Conservation (phyloP, 2,888 invertebrate species). For the Campoletis raptor region DNA sequence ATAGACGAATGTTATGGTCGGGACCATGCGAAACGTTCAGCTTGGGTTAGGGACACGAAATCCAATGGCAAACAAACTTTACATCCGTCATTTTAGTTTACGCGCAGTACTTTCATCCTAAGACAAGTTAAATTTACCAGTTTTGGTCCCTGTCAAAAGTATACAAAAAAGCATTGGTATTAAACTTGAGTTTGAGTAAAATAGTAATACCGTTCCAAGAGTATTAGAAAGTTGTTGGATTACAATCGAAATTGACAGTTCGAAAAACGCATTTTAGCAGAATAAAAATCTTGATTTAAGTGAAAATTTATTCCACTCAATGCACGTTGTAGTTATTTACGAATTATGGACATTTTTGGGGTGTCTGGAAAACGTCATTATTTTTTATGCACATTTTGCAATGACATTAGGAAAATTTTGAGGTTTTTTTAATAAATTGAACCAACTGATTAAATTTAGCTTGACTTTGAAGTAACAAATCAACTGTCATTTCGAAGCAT, state of each 20-base stretch:
- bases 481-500: neutral
- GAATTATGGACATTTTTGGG: neutral
- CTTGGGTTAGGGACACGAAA: neutral
- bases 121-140: neutral
- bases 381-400: neutral
- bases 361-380: neutral
- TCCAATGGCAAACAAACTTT: slow-evolving; percentile 4
- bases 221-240: neutral
- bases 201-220: neutral
- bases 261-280: neutral
- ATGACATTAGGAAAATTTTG: no score
- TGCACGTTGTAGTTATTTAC: neutral
- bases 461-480: neutral
- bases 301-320: neutral
- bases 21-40: slow-evolving; percentile 17
- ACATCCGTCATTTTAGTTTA: slow-evolving; percentile 7
- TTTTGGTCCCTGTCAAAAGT: neutral
- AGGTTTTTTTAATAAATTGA: no score
- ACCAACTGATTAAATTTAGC: neutral
- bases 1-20: slow-evolving; percentile 38
- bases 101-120: neutral
- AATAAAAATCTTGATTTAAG: neutral
- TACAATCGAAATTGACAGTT: neutral
- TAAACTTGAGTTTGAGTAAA: neutral
- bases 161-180: neutral